These are phyloP conservation scores for Panagrolaimus sp. DNA, from an alignment of 1,140 invertebrate species.

Conservation along the genomic window DNA sequence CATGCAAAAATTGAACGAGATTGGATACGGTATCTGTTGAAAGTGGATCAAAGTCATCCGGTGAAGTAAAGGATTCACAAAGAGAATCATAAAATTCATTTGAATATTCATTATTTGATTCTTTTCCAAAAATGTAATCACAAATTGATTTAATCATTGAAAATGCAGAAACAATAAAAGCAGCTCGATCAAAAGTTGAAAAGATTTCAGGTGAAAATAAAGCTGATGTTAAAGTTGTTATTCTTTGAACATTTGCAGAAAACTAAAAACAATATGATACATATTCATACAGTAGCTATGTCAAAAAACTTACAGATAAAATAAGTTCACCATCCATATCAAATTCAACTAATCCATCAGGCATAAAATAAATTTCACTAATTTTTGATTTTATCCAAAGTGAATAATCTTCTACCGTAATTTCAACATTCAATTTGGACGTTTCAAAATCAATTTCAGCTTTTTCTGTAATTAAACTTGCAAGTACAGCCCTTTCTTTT, in stretches of 20 bases:
- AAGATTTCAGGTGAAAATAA: slow-evolving; percentile 7
- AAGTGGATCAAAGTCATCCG: neutral
- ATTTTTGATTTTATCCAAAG: neutral
- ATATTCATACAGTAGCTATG: too few relatives aligned
- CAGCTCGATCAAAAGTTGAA: neutral
- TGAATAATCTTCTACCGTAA: neutral
- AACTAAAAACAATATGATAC: neutral
- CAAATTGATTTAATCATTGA: neutral
- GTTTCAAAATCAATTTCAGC: slow-evolving; percentile 3
- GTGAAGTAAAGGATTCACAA: neutral
- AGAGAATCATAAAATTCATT: slow-evolving; percentile 1
- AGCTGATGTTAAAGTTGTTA: neutral
- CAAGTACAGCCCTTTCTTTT: neutral
- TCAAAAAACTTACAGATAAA: neutral
- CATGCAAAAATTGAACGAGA: neutral
- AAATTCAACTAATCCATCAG: neutral
- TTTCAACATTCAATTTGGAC: neutral
- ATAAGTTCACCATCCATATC: slow-evolving; percentile 14
- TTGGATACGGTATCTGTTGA: neutral
- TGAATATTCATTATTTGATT: neutral
- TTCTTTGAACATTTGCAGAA: slow-evolving; percentile 8
- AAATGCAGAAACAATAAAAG: neutral
- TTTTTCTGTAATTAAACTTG: neutral
- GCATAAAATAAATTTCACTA: slow-evolving; percentile 1
- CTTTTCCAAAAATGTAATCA: neutral